Conservation (phyloP, 2,113 vertebrate species). For the Melospiza georgiana region DNA sequence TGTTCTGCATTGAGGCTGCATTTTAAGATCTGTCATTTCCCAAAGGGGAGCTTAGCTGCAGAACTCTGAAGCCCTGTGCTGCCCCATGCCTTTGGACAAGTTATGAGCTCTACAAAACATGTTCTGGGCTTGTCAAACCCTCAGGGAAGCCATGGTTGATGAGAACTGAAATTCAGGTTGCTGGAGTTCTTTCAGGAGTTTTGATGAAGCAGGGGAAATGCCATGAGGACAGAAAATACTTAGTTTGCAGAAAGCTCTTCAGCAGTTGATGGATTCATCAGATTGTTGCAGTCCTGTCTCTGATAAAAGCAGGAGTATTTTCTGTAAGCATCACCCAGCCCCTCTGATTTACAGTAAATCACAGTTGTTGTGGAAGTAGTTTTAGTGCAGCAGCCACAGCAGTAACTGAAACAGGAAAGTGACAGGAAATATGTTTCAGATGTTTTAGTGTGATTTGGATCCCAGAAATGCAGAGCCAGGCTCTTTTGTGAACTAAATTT, state of each 20-base stretch:
- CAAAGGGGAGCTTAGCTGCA: background rate
- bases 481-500: background rate
- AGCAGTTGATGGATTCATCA: background rate
- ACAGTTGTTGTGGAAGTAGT: background rate
- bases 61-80: background rate
- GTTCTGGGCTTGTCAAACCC: background rate
- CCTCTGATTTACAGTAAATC: background rate
- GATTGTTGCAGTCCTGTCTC: background rate
- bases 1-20: background rate
- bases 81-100: background rate
- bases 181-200: background rate
- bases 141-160: accelerated
- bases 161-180: background rate
- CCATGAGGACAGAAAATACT: background rate
- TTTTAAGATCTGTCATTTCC: background rate
- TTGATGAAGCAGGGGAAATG: background rate
- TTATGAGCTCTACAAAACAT: background rate
- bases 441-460: background rate
- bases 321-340: background rate
- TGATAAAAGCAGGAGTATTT: background rate
- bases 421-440: background rate
- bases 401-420: background rate
- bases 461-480: background rate
- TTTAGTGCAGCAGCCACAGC: background rate
- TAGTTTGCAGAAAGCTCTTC: background rate